Evolutionary conservation across 2,888 invertebrate species (phyloP).

Genomic region (Lordiphosa andalusiaca): DNA sequence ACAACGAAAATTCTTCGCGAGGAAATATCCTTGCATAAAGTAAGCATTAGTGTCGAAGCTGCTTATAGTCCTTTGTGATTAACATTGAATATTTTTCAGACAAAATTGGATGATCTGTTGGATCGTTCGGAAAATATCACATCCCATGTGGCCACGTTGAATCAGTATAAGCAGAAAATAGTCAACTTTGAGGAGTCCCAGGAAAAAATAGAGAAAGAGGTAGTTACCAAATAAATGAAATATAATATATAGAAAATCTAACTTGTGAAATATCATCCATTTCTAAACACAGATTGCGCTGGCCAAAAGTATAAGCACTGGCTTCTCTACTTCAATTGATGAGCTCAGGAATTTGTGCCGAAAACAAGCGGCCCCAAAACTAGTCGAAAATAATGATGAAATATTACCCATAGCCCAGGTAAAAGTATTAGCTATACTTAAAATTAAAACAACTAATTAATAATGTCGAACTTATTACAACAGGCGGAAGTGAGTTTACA

Average conservation of each 20-base stretch:
- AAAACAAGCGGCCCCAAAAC: conserved; percentile 16
- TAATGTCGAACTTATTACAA: background rate
- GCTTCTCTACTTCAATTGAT: conserved; percentile 40
- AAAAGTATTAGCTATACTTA: background rate
- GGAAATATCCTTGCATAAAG: conserved; percentile 73
- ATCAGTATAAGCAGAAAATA: conserved; percentile 74
- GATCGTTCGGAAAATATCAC: conserved; percentile 77
- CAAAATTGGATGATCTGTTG: conserved; percentile 72
- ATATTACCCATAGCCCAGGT: conserved; percentile 19
- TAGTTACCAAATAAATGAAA: conserved; percentile 25
- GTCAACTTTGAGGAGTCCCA: conserved; percentile 62
- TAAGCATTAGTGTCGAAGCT: conserved; percentile 21
- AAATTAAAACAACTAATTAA: background rate
- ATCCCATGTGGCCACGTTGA: conserved; percentile 77
- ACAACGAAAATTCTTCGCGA: conserved; percentile 69
- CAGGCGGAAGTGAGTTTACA: conserved; percentile 24
- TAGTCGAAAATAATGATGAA: conserved; percentile 21
- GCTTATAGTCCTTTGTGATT: background rate
- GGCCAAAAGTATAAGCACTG: conserved; percentile 33
- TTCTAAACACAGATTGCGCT: conserved; percentile 25
- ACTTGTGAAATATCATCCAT: background rate
- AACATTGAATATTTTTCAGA: conserved; percentile 47
- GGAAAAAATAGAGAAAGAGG: conserved; percentile 70
- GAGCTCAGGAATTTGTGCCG: conserved; percentile 42
- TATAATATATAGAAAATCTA: background rate